These are phyloP conservation scores for Anguilla japonica DNA, from an alignment of 2,113 vertebrate species.

Conservation along the genomic window DNA sequence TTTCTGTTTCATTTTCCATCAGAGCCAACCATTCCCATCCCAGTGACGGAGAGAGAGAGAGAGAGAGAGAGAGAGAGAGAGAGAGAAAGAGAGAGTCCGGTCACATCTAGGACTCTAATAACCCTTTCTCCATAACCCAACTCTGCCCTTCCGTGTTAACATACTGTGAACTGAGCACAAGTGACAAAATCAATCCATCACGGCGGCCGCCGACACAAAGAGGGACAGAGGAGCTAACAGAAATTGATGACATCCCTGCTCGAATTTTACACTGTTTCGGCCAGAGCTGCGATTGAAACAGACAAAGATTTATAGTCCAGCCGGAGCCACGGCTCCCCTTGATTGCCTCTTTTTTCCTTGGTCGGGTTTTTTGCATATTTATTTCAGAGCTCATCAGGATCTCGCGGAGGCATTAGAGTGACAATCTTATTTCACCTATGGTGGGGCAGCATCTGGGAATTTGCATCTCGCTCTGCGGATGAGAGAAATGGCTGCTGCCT, in stretches of 20 bases:
- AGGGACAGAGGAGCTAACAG: slow-evolving; percentile 98
- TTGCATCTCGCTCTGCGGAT: slow-evolving; percentile 81
- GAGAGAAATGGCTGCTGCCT: slow-evolving; percentile 69
- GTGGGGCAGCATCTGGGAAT: slow-evolving; percentile 77
- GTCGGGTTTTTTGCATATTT: slow-evolving; percentile 93
- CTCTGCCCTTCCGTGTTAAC: slow-evolving; percentile 98
- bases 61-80: slow-evolving; percentile 24
- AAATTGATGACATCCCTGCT: slow-evolving; percentile 99
- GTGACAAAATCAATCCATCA: slow-evolving; percentile 99
- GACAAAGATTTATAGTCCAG: slow-evolving; percentile 99
- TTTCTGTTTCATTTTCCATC: slow-evolving; percentile 1
- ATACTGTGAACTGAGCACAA: slow-evolving; percentile 97
- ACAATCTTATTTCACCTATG: slow-evolving; percentile 94
- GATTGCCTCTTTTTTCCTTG: slow-evolving; percentile 85
- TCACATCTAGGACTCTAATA: slow-evolving; percentile 77
- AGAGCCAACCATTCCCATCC: slow-evolving; percentile 25
- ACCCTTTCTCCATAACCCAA: slow-evolving; percentile 87
- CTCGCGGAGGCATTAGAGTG: slow-evolving; percentile 85
- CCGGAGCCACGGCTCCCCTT: slow-evolving; percentile 80
- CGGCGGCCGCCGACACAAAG: slow-evolving; percentile 79
- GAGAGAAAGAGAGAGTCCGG: slow-evolving; percentile 69
- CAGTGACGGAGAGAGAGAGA: slow-evolving; percentile 19
- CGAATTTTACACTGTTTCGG: slow-evolving; percentile 96
- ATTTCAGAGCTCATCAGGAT: slow-evolving; percentile 90
- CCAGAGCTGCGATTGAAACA: slow-evolving; percentile 94